These are phyloP conservation scores for Abscondita cerata DNA, from an alignment of 2,888 invertebrate genomes.

Conservation along the genomic window DNA sequence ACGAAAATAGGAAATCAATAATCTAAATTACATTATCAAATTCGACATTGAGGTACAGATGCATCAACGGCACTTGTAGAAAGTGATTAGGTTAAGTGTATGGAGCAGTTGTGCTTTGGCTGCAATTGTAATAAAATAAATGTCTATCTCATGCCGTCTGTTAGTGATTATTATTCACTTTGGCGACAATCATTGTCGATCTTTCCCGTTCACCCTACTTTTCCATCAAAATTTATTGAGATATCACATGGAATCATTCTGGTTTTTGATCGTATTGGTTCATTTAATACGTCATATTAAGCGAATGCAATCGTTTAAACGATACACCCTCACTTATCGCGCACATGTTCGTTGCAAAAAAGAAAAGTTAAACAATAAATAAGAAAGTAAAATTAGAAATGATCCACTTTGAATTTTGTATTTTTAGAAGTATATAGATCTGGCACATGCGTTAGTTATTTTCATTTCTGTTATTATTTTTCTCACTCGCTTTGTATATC, in stretches of 20 bases:
- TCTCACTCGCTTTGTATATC: conserved; percentile 29
- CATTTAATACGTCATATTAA: conserved; percentile 27
- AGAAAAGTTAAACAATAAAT: conserved; percentile 16
- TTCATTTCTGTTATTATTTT: conserved; percentile 24
- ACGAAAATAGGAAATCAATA: conserved; percentile 29
- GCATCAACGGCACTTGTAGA: conserved; percentile 33
- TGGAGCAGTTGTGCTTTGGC: conserved; percentile 51
- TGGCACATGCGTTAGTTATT: conserved; percentile 30
- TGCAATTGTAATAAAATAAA: conserved; percentile 55
- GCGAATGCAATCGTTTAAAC: background rate
- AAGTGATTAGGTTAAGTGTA: conserved; percentile 37
- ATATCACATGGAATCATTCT: conserved; percentile 28
- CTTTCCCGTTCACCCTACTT: conserved; percentile 26
- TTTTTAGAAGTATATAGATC: conserved; percentile 26
- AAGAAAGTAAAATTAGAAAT: conserved; percentile 23
- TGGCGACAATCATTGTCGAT: conserved; percentile 37
- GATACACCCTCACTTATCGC: background rate
- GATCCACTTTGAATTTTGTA: conserved; percentile 23
- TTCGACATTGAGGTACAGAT: conserved; percentile 32
- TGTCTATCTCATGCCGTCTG: conserved; percentile 52
- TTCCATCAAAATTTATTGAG: conserved; percentile 30
- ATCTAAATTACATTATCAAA: conserved; percentile 33
- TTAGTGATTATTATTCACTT: conserved; percentile 52
- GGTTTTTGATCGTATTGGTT: conserved; percentile 32
- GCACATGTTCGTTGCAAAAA: background rate